Percentiles rank a stretch among this genome's conserved stretches.
Evolutionary conservation across 2,888 invertebrate genomes (phyloP).

Genomic region (Phorcus lineatus): DNA sequence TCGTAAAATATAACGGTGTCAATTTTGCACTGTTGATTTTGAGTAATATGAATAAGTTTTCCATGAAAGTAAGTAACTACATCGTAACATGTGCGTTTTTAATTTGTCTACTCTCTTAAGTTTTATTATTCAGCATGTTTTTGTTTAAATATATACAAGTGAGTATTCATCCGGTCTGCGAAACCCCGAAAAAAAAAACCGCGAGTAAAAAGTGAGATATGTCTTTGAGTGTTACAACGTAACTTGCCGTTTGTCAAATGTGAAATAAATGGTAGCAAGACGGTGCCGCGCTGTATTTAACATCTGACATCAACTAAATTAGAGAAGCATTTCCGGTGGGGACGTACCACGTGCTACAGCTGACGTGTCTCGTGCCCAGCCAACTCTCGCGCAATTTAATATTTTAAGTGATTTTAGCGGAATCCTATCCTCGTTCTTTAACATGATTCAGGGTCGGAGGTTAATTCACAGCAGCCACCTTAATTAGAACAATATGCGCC

Average conservation of each 20-base stretch:
- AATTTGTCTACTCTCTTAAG: too few relatives aligned
- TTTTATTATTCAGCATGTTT: too few relatives aligned
- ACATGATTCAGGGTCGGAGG: background rate
- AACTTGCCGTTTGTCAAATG: slow-evolving; percentile 10
- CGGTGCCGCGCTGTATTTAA: background rate
- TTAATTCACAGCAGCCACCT: slow-evolving; percentile 1
- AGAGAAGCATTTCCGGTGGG: slow-evolving; percentile 6
- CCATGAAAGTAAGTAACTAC: too few relatives aligned
- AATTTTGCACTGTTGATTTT: too few relatives aligned
- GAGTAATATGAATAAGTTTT: too few relatives aligned
- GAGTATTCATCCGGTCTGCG: too few relatives aligned
- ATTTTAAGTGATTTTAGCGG: slow-evolving; percentile 11
- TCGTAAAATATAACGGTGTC: too few relatives aligned
- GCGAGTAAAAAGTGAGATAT: too few relatives aligned
- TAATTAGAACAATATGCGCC: slow-evolving; percentile 1
- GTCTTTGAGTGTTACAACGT: background rate
- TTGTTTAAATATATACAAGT: too few relatives aligned
- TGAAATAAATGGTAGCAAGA: slow-evolving; percentile 1
- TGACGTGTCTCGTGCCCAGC: background rate
- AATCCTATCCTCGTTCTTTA: background rate
- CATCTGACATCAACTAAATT: slow-evolving; percentile 10
- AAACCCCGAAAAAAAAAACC: too few relatives aligned
- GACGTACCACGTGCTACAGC: slow-evolving; percentile 3
- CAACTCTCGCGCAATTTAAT: background rate
- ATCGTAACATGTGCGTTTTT: too few relatives aligned